Conservation (phyloP, 2,797 vertebrate genomes). For the Gambusia yucatana region DNA sequence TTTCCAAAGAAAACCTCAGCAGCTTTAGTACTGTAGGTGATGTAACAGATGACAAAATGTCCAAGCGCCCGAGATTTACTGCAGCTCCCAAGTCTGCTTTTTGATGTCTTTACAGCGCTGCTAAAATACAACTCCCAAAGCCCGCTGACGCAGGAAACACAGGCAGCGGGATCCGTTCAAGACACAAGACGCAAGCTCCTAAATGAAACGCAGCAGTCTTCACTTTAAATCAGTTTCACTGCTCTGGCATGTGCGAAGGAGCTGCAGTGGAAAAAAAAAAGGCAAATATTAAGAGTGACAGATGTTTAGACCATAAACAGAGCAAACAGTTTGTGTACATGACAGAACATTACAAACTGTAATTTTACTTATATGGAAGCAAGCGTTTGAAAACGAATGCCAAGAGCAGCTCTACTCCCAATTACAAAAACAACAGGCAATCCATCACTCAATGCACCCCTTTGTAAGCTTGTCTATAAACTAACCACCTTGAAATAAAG, state of each 20-base stretch:
- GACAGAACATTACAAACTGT: conserved; percentile 48
- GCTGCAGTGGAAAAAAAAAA: not conserved
- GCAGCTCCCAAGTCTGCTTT: conserved; percentile 60
- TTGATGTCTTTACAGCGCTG: conserved; percentile 74
- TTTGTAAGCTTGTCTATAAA: conserved; percentile 71
- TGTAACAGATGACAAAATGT: conserved; percentile 77
- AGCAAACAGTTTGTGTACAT: conserved; percentile 56
- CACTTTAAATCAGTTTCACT: conserved; percentile 49
- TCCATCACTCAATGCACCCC: conserved; percentile 65
- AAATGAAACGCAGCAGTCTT: conserved; percentile 12
- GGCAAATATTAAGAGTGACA: conserved; percentile 38
- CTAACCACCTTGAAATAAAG: conserved; percentile 52
- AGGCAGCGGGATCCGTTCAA: conserved; percentile 46
- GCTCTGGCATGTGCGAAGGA: conserved; percentile 25
- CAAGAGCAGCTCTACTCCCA: conserved; percentile 43
- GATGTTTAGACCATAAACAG: conserved; percentile 34
- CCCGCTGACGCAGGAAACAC: conserved; percentile 59
- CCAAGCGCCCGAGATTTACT: conserved; percentile 75
- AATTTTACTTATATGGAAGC: conserved; percentile 53
- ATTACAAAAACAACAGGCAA: conserved; percentile 58
- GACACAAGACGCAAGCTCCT: conserved; percentile 48
- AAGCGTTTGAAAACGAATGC: conserved; percentile 43
- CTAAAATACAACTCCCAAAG: conserved; percentile 71
- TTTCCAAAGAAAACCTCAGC: conserved; percentile 77
- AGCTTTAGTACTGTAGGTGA: conserved; percentile 68